phyloP scores from a whole-genome alignment of 2,113 vertebrate species.

The Charina bottae region DNA sequence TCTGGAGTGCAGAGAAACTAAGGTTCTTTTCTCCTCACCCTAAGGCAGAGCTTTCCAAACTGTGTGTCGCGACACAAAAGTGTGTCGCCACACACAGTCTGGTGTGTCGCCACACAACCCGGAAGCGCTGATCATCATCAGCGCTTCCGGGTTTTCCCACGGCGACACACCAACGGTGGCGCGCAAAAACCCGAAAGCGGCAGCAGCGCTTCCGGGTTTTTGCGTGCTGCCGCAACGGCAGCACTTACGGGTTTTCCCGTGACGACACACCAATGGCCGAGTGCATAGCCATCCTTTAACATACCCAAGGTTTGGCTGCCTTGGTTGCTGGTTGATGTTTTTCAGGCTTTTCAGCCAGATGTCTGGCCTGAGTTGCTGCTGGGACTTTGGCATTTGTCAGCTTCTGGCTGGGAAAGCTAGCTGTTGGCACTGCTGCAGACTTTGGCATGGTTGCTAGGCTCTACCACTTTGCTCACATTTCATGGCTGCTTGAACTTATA shows the following conservation, averaged over 20 bases:
- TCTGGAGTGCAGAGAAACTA: background rate
- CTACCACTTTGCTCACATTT: background rate
- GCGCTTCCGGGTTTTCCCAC: no score
- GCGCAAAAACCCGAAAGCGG: no score
- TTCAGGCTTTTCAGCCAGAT: background rate
- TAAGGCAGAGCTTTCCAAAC: no score
- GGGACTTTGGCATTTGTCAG: background rate
- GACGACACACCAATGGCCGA: no score
- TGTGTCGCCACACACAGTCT: no score
- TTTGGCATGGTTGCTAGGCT: background rate
- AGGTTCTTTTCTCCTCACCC: background rate
- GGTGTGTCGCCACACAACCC: no score
- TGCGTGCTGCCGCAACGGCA: no score
- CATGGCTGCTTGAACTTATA: constrained; percentile 1
- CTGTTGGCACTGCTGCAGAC: background rate
- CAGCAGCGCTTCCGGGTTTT: no score
- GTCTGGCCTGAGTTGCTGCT: background rate
- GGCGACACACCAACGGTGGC: no score
- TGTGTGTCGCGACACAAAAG: no score
- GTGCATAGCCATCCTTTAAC: background rate
- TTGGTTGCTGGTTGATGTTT: background rate
- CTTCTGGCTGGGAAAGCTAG: background rate
- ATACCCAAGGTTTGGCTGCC: background rate
- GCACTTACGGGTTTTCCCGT: no score
- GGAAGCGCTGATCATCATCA: no score